phyloP scores from a whole-genome alignment of 2,797 vertebrate species.

The Dendrocincla tyrannina region DNA sequence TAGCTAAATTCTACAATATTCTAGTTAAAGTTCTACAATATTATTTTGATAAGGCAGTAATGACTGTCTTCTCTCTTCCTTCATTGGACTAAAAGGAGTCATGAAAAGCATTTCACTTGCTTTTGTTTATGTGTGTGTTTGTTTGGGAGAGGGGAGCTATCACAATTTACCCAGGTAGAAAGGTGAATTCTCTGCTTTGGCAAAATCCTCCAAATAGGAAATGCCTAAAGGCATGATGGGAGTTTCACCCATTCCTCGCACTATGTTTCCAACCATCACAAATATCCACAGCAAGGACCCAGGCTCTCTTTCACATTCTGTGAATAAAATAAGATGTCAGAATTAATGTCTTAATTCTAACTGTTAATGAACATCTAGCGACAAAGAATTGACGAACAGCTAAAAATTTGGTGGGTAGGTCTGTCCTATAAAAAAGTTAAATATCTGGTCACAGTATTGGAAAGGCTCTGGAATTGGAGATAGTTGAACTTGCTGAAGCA shows the following conservation, averaged over 20 bases:
- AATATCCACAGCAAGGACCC: constrained; percentile 91
- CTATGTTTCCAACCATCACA: constrained; percentile 88
- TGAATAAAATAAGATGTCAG: not conserved
- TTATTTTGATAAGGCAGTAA: not conserved
- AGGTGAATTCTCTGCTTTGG: constrained; percentile 88
- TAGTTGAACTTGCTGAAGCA: not conserved
- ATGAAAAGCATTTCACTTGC: not conserved
- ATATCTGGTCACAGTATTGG: not conserved
- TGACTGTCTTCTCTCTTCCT: not conserved
- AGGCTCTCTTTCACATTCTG: constrained; percentile 83
- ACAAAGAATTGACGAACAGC: not conserved
- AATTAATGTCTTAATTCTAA: not conserved
- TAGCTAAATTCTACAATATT: not conserved
- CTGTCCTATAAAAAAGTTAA: not conserved
- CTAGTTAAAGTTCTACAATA: not conserved
- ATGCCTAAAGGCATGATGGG: constrained; percentile 92
- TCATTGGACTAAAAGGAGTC: not conserved
- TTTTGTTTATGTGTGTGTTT: not conserved
- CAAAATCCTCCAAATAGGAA: constrained; percentile 93
- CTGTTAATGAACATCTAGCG: not conserved
- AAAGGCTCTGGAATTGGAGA: not conserved
- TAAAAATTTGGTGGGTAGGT: not conserved
- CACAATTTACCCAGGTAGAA: constrained; percentile 86
- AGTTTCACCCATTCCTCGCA: constrained; percentile 92
- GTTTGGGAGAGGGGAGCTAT: not conserved